Conservation (phyloP, 2,888 invertebrate genomes). For the Drosophila quinaria region DNA sequence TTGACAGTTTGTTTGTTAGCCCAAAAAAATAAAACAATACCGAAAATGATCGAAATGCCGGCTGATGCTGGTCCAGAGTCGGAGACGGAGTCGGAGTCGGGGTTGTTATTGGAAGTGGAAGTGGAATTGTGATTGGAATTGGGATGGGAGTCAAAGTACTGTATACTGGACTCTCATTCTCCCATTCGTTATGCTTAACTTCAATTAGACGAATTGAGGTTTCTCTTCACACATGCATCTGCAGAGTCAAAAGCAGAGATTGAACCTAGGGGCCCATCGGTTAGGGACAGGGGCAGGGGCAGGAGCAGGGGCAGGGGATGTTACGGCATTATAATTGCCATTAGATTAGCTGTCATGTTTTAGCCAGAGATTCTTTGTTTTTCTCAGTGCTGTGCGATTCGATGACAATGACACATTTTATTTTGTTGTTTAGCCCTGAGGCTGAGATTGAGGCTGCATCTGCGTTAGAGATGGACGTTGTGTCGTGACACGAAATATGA, state of each 20-base stretch:
- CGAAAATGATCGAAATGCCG: slow-evolving; percentile 44
- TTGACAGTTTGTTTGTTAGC: slow-evolving; percentile 78
- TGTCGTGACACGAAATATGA: neutral
- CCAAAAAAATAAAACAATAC: slow-evolving; percentile 29
- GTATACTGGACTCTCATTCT: slow-evolving; percentile 21
- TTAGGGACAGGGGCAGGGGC: slow-evolving; percentile 1
- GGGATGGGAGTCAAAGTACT: slow-evolving; percentile 5
- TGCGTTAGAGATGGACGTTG: slow-evolving; percentile 3
- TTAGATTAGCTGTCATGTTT: slow-evolving; percentile 83
- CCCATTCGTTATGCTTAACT: slow-evolving; percentile 77
- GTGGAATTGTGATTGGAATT: neutral
- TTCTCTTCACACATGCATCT: slow-evolving; percentile 56
- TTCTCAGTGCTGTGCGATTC: slow-evolving; percentile 57
- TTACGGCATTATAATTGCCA: slow-evolving; percentile 77
- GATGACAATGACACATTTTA: slow-evolving; percentile 80
- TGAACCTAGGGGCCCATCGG: slow-evolving; percentile 27
- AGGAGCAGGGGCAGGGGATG: slow-evolving; percentile 28
- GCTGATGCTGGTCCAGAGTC: slow-evolving; percentile 62
- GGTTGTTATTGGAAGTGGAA: neutral
- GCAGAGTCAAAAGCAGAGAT: slow-evolving; percentile 9
- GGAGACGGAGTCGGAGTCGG: slow-evolving; percentile 14
- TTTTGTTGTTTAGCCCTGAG: slow-evolving; percentile 11
- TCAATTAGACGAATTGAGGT: slow-evolving; percentile 80
- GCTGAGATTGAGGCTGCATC: slow-evolving; percentile 21
- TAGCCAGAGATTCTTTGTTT: slow-evolving; percentile 50